Percentiles rank a stretch among this genome's conserved stretches.
Evolutionary conservation across 2,888 invertebrate genomes (phyloP).

Genomic region (Hesperia comma): DNA sequence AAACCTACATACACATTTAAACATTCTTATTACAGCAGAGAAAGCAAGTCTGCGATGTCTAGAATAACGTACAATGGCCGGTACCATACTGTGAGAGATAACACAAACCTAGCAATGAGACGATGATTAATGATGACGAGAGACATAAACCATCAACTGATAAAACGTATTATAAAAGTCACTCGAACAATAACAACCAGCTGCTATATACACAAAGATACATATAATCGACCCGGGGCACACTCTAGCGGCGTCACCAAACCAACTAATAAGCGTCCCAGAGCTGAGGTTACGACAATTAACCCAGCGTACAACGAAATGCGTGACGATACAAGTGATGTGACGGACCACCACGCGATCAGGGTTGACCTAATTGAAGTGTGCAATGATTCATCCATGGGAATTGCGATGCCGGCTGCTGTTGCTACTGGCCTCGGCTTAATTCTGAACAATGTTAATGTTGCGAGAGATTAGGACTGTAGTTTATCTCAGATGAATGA

Average conservation of each 20-base stretch:
- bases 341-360: constrained; percentile 26
- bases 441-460: constrained; percentile 8
- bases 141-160: neutral
- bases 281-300: constrained; percentile 38
- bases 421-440: constrained; percentile 22
- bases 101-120: too few relatives aligned
- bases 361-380: constrained; percentile 21
- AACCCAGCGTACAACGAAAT: constrained; percentile 41
- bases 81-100: too few relatives aligned
- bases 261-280: constrained; percentile 35
- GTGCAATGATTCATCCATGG: constrained; percentile 35
- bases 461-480: neutral
- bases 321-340: constrained; percentile 35
- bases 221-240: constrained; percentile 5
- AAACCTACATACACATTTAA: too few relatives aligned
- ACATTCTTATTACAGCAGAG: too few relatives aligned
- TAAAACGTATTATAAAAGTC: neutral
- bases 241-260: constrained; percentile 20
- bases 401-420: constrained; percentile 9
- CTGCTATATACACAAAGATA: neutral
- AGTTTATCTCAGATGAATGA: too few relatives aligned
- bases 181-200: neutral
- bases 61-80: too few relatives aligned
- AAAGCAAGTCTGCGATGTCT: too few relatives aligned
- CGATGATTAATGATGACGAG: too few relatives aligned